Percentiles rank a stretch among this genome's conserved stretches.
Evolutionary conservation across 2,797 vertebrate genomes (phyloP).

Genomic region (Podarcis siculus): DNA sequence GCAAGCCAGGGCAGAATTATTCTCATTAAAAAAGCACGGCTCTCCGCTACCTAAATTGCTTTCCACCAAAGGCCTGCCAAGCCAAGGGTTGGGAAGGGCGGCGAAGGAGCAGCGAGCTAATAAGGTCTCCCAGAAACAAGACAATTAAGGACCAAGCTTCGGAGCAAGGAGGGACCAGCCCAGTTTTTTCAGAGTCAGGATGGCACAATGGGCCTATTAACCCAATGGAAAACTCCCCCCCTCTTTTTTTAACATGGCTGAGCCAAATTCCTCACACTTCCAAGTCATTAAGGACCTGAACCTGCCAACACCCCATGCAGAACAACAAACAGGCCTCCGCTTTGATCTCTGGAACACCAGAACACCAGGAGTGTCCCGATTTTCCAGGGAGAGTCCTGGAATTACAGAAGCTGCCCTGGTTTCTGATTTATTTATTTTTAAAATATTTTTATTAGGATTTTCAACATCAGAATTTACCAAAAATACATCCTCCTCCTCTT

Average conservation of each 20-base stretch:
- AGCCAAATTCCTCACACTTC: neutral
- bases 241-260: neutral
- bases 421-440: too few species aligned
- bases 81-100: constrained; percentile 18
- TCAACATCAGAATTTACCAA: too few species aligned
- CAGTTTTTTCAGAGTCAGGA: constrained; percentile 49
- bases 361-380: too few species aligned
- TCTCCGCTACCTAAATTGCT: constrained; percentile 28
- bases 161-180: constrained; percentile 26
- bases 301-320: neutral
- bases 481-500: too few species aligned
- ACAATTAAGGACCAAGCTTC: neutral
- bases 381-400: too few species aligned
- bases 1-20: constrained; percentile 57
- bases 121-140: constrained; percentile 39
- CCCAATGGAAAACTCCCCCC: neutral
- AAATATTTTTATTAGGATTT: too few species aligned
- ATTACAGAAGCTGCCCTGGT: too few species aligned
- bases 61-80: neutral
- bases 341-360: neutral
- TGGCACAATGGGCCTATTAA: constrained; percentile 47
- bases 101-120: constrained; percentile 13
- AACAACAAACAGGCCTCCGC: too few species aligned
- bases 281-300: neutral
- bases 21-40: constrained; percentile 62